Base-by-base conservation (phyloP, 2,888 invertebrate species). In the Heliconius hortense region DNA sequence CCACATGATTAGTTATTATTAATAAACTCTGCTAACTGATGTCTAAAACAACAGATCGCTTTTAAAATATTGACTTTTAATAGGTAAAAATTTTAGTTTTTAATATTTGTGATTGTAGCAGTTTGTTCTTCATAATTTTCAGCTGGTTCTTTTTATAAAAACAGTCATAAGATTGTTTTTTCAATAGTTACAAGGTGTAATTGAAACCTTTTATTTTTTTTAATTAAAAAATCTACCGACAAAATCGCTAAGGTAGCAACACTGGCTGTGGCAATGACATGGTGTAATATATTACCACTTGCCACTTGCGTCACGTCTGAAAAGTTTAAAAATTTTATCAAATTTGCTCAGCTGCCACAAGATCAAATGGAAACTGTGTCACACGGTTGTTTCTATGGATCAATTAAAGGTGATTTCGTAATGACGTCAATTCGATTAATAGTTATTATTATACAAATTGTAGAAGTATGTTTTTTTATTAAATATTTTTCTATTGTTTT, bases 341-440 rank as follows among this genome's bases (percentile, higher is more conserved):
- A 76, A 76, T 79, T 79, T 81, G 76, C 71, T 73, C 79, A 78
- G 79, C 76, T 76, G 77, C 43, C 66, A 24, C 28, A 26, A 31
- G 60, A 39, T 67, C 68, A 48, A 63, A 74, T 70, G 21, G 72
- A 63, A 79, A 81, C 76, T 78, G 78, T 81, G 80, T 81, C 80
- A 81, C 75, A 70, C 62, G 76, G 79, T 69, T 74, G 78, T 77
- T 80, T 78, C 77, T 78, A 79, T 79, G 73, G 76, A 78, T 77
- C 77, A 76, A 80, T 81, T 79, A 76, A 73, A 68, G 43, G 63
- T 74, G 68, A 76, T 80, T 77, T 75, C 76, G 76, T 48, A 73
- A 76, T 77, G 78, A 80, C 80, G 78, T 79, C 76, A 78, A 78
- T 74, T 60, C 72, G 64, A 67, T 74, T 68, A 74, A 76, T 74